A percentile compares a stretch with the other conserved stretches of the same genome.
Conservation (phyloP, 2,797 vertebrate species). For the Pyrocephalus nanus region DNA sequence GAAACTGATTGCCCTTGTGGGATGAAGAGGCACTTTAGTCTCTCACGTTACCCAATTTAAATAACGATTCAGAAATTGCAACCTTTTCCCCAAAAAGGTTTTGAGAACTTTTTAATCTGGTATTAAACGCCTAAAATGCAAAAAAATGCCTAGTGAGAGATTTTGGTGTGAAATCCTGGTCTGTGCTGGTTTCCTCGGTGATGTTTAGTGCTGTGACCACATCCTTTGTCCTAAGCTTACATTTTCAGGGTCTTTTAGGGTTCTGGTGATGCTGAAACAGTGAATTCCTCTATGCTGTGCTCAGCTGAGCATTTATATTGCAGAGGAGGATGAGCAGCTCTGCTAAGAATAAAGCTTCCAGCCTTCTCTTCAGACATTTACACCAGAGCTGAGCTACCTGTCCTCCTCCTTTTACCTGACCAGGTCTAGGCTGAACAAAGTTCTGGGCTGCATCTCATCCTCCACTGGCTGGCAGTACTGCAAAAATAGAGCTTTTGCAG, state of each 20-base stretch:
- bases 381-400: background rate
- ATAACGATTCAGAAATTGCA: background rate
- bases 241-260: background rate
- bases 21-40: background rate
- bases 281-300: background rate
- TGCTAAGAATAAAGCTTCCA: background rate
- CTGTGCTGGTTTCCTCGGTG: background rate
- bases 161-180: background rate
- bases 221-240: background rate
- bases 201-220: background rate
- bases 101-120: background rate
- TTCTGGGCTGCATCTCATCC: background rate
- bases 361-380: background rate
- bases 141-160: background rate
- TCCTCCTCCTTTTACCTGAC: background rate
- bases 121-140: background rate
- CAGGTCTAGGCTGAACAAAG: background rate
- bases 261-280: background rate
- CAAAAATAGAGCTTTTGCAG: background rate
- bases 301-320: background rate
- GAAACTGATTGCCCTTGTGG: background rate
- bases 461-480: background rate
- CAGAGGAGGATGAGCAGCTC: background rate
- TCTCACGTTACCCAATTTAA: background rate
- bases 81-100: background rate